Conservation (phyloP, 2,888 invertebrate species). For the Drosophila kambysellisi region DNA sequence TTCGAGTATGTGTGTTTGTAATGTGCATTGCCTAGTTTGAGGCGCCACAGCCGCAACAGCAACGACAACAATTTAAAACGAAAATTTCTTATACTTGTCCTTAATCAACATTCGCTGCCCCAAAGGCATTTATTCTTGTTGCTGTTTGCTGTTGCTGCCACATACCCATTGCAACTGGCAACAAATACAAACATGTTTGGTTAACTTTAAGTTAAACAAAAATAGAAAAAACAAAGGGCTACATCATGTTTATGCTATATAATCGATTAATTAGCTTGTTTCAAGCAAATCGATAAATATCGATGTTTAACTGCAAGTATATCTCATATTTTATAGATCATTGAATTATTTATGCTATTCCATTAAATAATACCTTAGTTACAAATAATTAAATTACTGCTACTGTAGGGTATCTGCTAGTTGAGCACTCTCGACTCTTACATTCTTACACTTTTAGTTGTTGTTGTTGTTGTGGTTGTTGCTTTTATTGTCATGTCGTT, state of each 20-base stretch:
- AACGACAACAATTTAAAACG: slow-evolving; percentile 55
- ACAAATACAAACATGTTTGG: background rate
- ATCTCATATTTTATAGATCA: background rate
- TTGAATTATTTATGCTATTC: background rate
- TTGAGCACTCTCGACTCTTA: background rate
- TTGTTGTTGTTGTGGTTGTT: background rate
- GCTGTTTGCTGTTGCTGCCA: slow-evolving; percentile 4
- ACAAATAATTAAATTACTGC: background rate
- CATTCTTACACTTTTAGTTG: slow-evolving; percentile 1
- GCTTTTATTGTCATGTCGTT: slow-evolving; percentile 21
- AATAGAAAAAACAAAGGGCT: too few species aligned
- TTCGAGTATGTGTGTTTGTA: slow-evolving; percentile 47
- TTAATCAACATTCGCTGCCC: slow-evolving; percentile 64
- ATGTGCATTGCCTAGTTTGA: slow-evolving; percentile 51
- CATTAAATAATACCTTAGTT: background rate
- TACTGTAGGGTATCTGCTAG: background rate
- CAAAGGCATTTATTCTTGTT: slow-evolving; percentile 56
- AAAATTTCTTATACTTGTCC: slow-evolving; percentile 68
- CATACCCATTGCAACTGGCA: background rate
- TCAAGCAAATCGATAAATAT: background rate
- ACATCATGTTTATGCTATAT: background rate
- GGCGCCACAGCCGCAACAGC: slow-evolving; percentile 30
- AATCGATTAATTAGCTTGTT: background rate
- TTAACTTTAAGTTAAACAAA: background rate
- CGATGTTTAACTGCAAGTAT: background rate